A percentile compares a stretch with the other conserved stretches of the same genome.
phyloP scores from a whole-genome alignment of 2,113 vertebrate genomes.

The Erythrolamprus reginae region DNA sequence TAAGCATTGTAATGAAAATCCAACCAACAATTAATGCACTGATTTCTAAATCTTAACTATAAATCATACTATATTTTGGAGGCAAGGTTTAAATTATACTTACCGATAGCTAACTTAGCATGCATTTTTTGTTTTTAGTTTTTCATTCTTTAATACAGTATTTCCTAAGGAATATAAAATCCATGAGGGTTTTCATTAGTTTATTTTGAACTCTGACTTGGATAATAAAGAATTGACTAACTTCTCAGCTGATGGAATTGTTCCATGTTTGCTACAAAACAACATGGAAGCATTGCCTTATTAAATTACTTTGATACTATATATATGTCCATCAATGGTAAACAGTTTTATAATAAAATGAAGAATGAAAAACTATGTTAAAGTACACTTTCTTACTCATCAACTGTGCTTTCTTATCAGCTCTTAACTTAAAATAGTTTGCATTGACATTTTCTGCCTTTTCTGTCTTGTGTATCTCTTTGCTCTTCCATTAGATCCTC shows the following conservation, averaged over 20 bases:
- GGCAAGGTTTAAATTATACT: not conserved
- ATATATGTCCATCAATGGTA: not conserved
- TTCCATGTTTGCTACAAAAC: not conserved
- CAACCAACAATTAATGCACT: not conserved
- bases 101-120: slow-evolving; percentile 55
- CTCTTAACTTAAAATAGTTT: slow-evolving; percentile 79
- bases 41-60: not conserved
- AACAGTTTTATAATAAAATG: slow-evolving; percentile 13
- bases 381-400: slow-evolving; percentile 61
- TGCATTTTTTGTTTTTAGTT: slow-evolving; percentile 60
- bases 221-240: not conserved
- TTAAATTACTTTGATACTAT: not conserved
- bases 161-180: not conserved
- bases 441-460: slow-evolving; percentile 92
- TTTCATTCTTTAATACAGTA: slow-evolving; percentile 77
- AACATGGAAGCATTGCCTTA: slow-evolving; percentile 4
- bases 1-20: not conserved
- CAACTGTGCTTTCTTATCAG: slow-evolving; percentile 76
- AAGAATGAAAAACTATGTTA: slow-evolving; percentile 77
- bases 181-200: not conserved
- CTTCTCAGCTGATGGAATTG: not conserved
- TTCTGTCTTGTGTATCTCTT: slow-evolving; percentile 83
- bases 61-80: not conserved
- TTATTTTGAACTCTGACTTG: not conserved
- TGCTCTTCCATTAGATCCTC: slow-evolving; percentile 92